Evolutionary conservation across 2,888 invertebrate genomes (phyloP), one percentile per base, ranked within the genome.

Genomic region (Caenorhabditis panamensis): DNA sequence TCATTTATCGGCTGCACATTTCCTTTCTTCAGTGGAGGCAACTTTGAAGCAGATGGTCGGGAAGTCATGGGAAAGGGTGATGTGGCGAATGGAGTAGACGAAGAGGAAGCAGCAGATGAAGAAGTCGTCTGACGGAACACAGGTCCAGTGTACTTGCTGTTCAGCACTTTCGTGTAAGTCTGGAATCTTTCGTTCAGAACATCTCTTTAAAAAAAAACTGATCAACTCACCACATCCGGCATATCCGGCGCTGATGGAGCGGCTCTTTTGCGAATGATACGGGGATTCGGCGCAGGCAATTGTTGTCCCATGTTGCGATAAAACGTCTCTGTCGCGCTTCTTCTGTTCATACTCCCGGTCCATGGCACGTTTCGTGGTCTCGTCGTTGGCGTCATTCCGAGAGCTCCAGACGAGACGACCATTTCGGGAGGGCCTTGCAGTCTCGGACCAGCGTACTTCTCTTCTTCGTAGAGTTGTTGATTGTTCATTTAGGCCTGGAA

Each of bases 391-490:
- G n/a, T 49, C 69, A 53, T 53, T 71, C 61, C 69, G 9, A 61
- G 41, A 4, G 53, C 53, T 28, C 69, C 41, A 20, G 61, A 69
- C 13, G 59, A 37, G 6, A 69, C 59, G 18, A 71, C 44, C 61
- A 71, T 71, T 53, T 71, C 69, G 0, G 69, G 69, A n/a, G 28
- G 41, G 1, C 41, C 9, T 51, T 61, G 4, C 8, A 71, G 53
- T 16, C 51, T 37, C 9, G 53, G 69, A 3, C 69, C 61, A 2
- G 9, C n/a, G 26, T 71, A 71, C 41, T 61, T 69, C 18, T 59
- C 51, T 20, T 69, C 69, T 24, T 63, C 36, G 4, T 6, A 31
- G 31, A 31, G 9, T 31, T 4, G 31, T n/a, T n/a, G n/a, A 9
- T 31, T 31, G 31, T 9, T 31, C 31, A 31, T 31, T 31, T 31